These are phyloP conservation scores for Colossoma macropomum DNA, from an alignment of 2,113 vertebrate species.

Conservation along the genomic window DNA sequence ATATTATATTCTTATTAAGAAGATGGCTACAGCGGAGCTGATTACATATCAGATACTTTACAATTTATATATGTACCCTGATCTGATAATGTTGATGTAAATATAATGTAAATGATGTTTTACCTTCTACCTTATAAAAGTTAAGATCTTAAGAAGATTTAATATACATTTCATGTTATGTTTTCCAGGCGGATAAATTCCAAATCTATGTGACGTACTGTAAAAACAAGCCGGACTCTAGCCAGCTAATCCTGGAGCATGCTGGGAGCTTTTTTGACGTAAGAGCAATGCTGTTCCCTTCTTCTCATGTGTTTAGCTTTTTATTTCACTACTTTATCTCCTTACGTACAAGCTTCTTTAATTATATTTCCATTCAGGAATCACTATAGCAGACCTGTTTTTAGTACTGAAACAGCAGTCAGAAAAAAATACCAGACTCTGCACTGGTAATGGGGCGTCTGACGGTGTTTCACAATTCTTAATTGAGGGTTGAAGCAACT, in stretches of 20 bases:
- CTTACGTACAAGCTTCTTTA: not conserved
- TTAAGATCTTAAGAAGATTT: no score
- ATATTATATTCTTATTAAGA: not conserved
- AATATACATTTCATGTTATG: not conserved
- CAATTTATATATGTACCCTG: not conserved
- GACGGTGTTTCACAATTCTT: not conserved
- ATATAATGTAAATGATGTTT: not conserved
- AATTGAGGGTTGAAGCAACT: not conserved
- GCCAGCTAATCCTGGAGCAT: conserved; percentile 95
- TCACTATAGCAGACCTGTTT: not conserved
- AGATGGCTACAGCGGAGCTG: not conserved
- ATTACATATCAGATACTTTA: not conserved
- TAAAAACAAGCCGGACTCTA: conserved; percentile 99
- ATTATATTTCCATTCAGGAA: not conserved
- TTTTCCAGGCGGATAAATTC: conserved; percentile 95
- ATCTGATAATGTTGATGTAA: not conserved
- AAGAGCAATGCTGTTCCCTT: conserved; percentile 68
- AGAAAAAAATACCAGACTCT: not conserved
- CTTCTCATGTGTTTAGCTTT: conserved; percentile 4
- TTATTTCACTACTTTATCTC: not conserved
- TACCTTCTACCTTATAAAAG: not conserved
- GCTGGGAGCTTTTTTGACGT: conserved; percentile 96
- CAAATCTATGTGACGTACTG: conserved; percentile 99
- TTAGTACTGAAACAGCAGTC: not conserved
- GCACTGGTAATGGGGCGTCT: not conserved